phyloP scores from a whole-genome alignment of 2,888 invertebrate species.

The Drosophila colorata region DNA sequence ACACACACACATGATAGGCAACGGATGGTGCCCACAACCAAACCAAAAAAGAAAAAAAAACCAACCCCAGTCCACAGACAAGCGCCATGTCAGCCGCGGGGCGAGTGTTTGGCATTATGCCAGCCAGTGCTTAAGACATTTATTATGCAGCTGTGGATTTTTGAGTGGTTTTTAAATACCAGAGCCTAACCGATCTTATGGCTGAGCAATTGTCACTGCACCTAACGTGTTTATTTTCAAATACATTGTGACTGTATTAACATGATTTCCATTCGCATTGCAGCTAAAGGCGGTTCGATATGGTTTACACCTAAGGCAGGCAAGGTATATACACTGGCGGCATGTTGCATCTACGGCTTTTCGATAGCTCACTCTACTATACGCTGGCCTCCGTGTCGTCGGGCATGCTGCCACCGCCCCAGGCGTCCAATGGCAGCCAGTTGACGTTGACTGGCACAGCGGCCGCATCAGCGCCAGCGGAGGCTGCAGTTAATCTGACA shows the following conservation, averaged over 20 bases:
- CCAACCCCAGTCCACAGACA: slow-evolving; percentile 31
- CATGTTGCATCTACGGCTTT: slow-evolving; percentile 73
- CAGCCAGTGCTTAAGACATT: slow-evolving; percentile 59
- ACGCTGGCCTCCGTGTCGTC: slow-evolving; percentile 64
- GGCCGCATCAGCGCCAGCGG: slow-evolving; percentile 18
- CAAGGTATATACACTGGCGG: slow-evolving; percentile 21
- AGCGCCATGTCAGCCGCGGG: slow-evolving; percentile 44
- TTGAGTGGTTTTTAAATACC: slow-evolving; percentile 40
- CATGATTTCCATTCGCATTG: slow-evolving; percentile 22
- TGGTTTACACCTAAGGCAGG: slow-evolving; percentile 12
- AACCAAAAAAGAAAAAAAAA: not conserved
- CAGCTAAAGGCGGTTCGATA: slow-evolving; percentile 25
- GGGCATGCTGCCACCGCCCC: slow-evolving; percentile 47
- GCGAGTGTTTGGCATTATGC: slow-evolving; percentile 58
- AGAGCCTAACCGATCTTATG: slow-evolving; percentile 18
- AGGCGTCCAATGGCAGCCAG: slow-evolving; percentile 55
- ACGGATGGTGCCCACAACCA: slow-evolving; percentile 8
- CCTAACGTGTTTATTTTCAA: not conserved
- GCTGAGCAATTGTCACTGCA: slow-evolving; percentile 19
- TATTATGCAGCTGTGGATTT: slow-evolving; percentile 63
- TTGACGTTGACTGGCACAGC: slow-evolving; percentile 35
- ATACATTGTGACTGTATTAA: slow-evolving; percentile 3
- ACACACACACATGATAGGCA: slow-evolving; percentile 11
- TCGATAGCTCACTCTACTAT: slow-evolving; percentile 69
- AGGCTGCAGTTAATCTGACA: slow-evolving; percentile 69